These are phyloP conservation scores for Colletes gigas DNA, from an alignment of 1,140 invertebrate species.

Conservation along the genomic window DNA sequence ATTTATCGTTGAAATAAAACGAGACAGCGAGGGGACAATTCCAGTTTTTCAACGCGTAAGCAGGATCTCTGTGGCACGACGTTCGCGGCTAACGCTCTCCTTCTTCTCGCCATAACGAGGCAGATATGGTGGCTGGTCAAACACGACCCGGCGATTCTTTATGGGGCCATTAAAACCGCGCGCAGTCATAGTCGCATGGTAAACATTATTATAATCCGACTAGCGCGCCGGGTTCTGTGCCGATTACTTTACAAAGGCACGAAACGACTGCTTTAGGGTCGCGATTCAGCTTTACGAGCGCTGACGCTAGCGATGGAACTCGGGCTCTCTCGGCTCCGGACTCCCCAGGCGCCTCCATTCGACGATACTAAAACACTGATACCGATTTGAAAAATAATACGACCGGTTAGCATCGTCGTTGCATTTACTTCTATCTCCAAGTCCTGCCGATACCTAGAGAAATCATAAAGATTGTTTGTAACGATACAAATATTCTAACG, in stretches of 20 bases:
- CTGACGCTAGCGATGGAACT: conserved; percentile 66
- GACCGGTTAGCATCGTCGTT: neutral
- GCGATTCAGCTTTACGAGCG: conserved; percentile 69
- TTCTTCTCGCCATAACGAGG: conserved; percentile 38
- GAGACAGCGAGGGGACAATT: neutral
- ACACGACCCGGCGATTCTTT: conserved; percentile 69
- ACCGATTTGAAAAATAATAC: too few species aligned
- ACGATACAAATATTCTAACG: too few species aligned
- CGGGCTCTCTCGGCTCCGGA: neutral
- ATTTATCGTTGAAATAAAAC: neutral
- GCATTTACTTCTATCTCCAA: too few species aligned
- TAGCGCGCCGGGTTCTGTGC: conserved; percentile 34
- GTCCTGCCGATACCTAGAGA: too few species aligned
- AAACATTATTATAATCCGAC: conserved; percentile 74
- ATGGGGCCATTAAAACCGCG: conserved; percentile 69
- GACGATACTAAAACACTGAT: neutral
- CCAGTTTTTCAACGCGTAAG: conserved; percentile 13
- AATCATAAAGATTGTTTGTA: too few species aligned
- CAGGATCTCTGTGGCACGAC: conserved; percentile 24
- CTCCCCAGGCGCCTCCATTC: neutral
- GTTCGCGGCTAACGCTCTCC: conserved; percentile 13
- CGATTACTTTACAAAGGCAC: conserved; percentile 65
- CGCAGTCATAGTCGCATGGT: conserved; percentile 60
- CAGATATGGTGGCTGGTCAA: conserved; percentile 56
- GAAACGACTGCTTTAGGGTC: conserved; percentile 60